A percentile compares a stretch with the other conserved stretches of the same genome.
Conservation (phyloP, 2,797 vertebrate genomes). For the Coregonus ussuriensis region DNA sequence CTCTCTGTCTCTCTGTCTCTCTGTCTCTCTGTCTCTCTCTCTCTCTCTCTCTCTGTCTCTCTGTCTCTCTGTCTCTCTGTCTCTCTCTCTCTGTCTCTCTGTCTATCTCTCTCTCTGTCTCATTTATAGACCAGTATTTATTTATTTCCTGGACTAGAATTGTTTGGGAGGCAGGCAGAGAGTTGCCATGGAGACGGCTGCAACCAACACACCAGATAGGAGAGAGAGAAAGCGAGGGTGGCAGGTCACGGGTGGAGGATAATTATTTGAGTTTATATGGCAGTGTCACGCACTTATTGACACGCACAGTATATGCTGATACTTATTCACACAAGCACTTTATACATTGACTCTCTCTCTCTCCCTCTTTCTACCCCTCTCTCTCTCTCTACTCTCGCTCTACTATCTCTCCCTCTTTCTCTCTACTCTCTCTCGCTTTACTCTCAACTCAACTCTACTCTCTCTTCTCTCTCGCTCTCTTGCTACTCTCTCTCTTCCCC, state of each 20-base stretch:
- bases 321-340: constrained; percentile 48
- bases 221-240: constrained; percentile 21
- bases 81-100: no score
- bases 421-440: no score
- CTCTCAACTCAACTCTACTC: no score
- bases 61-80: no score
- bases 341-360: constrained; percentile 28
- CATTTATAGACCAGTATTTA: constrained; percentile 68
- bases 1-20: no score
- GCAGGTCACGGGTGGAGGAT: constrained; percentile 49
- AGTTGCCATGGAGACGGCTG: constrained; percentile 90
- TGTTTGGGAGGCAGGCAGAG: constrained; percentile 80
- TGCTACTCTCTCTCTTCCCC: no score
- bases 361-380: constrained; percentile 13
- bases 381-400: neutral
- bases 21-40: no score
- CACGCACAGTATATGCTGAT: constrained; percentile 57
- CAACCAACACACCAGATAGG: constrained; percentile 72
- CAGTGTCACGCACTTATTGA: constrained; percentile 70
- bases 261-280: constrained; percentile 72
- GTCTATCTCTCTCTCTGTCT: neutral
- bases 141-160: constrained; percentile 55
- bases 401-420: neutral
- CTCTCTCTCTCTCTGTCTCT: no score
- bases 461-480: no score